Percentiles rank a stretch among this genome's conserved stretches.
Evolutionary conservation across 2,888 invertebrate species (phyloP).

Genomic region (Oligia latruncula): DNA sequence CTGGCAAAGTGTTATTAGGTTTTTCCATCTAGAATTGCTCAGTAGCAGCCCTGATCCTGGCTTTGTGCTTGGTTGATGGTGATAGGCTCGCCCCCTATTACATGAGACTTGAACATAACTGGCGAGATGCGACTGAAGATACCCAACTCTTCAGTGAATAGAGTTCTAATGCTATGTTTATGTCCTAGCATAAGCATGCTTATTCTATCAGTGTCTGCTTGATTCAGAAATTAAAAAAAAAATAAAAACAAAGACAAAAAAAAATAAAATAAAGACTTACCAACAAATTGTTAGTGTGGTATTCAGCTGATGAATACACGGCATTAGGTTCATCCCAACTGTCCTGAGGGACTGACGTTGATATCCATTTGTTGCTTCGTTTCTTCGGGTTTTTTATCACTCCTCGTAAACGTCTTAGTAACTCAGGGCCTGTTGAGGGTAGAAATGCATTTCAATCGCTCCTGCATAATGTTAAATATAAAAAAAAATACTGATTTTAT

Average conservation of each 20-base stretch:
- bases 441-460: background rate
- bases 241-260: slow-evolving; percentile 41
- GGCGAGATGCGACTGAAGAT: too few relatives aligned
- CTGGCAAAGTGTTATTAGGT: too few relatives aligned
- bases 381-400: slow-evolving; percentile 91
- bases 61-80: too few relatives aligned
- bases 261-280: slow-evolving; percentile 76
- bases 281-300: slow-evolving; percentile 95
- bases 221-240: background rate
- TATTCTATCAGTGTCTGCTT: background rate
- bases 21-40: too few relatives aligned
- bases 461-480: background rate
- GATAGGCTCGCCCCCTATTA: too few relatives aligned
- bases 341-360: slow-evolving; percentile 93
- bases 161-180: too few relatives aligned
- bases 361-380: slow-evolving; percentile 94
- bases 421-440: slow-evolving; percentile 87
- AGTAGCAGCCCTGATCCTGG: too few relatives aligned
- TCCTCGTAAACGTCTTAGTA: slow-evolving; percentile 89
- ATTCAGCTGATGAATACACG: slow-evolving; percentile 93
- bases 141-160: too few relatives aligned
- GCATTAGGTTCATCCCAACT: slow-evolving; percentile 92
- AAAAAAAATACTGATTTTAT: background rate
- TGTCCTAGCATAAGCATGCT: background rate
- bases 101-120: too few relatives aligned